Evolutionary conservation across 2,888 invertebrate genomes (phyloP), one percentile per base, ranked within the genome.

Genomic region (Ormyrus rosae): DNA sequence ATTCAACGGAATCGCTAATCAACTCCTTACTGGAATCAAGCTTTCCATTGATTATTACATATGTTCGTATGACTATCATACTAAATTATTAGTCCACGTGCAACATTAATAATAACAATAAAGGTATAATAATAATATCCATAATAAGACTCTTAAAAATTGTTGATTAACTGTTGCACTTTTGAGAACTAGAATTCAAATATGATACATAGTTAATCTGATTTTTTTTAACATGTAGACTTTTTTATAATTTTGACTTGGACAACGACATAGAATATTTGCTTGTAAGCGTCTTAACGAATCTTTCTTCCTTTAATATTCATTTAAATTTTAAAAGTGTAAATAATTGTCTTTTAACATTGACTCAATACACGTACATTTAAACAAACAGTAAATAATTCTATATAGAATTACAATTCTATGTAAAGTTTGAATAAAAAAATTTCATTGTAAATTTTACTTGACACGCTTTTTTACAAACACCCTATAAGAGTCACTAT

Each of bases 61-160:
- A 69, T 56, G 45, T 73, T 53, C 10, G 51, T 67, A 67, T 60
- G 72, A 78, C 13, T 70, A 65, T 78, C 61, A 70, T 71, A 78
- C 78, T 70, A 73, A 65, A 65, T 78, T 56, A 69, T 67, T 61
- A 69, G 13, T 48, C 10, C 74, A 65, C 60, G 50, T 71, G 55
- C 71, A 81, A 71, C 58, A 71, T 75, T 61, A 71, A 69, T 61
- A 73, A 81, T 81, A 81, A 78, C 75, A 81, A 77, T 76, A 65
- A 81, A 69, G 68, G 63, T 77, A 77, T 60, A 80, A 67, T 78
- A 74, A 79, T 19, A 19, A 19, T 81, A 78, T 71, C 8, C 58
- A 71, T 68, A 56, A 75, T 64, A 61, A 78, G 73, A 61, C 65
- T 50, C 13, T 81, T 72, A 79, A 53, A 81, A 75, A 61, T 63